These are phyloP conservation scores for Morone saxatilis DNA, from an alignment of 2,113 vertebrate genomes.

Conservation along the genomic window DNA sequence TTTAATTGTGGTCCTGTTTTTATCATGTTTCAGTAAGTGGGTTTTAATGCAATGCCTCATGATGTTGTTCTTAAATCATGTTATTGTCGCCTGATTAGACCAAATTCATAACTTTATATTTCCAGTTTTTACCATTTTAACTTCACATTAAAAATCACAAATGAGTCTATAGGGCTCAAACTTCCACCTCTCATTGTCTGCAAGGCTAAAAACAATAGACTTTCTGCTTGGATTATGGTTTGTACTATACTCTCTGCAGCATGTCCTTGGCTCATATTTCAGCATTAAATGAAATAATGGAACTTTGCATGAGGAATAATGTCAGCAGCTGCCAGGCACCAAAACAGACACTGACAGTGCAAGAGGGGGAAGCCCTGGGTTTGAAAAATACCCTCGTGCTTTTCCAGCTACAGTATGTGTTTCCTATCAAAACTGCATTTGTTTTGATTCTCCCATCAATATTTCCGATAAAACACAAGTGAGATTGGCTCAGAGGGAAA, in stretches of 20 bases:
- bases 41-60: conserved; percentile 4
- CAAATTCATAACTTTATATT: conserved; percentile 11
- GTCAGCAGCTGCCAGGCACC: conserved; percentile 58
- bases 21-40: background rate
- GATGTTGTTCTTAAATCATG: background rate
- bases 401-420: conserved; percentile 65
- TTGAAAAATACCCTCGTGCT: conserved; percentile 67
- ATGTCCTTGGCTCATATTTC: conserved; percentile 66
- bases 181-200: conserved; percentile 14
- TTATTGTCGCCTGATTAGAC: background rate
- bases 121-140: conserved; percentile 5
- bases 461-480: conserved; percentile 68
- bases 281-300: conserved; percentile 76
- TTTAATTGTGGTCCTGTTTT: conserved; percentile 1
- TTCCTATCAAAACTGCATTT: conserved; percentile 75
- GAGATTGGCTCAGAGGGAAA: conserved; percentile 24
- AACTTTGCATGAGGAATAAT: conserved; percentile 65
- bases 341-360: conserved; percentile 61
- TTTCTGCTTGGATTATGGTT: conserved; percentile 35
- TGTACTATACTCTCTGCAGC: conserved; percentile 40
- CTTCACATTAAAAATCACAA: conserved; percentile 39
- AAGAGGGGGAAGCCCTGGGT: conserved; percentile 75
- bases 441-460: conserved; percentile 69
- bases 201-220: conserved; percentile 30
- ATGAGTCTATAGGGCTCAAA: conserved; percentile 14